Evolutionary conservation across 1,140 invertebrate genomes (phyloP).

Genomic region (Calliopsis andreniformis): DNA sequence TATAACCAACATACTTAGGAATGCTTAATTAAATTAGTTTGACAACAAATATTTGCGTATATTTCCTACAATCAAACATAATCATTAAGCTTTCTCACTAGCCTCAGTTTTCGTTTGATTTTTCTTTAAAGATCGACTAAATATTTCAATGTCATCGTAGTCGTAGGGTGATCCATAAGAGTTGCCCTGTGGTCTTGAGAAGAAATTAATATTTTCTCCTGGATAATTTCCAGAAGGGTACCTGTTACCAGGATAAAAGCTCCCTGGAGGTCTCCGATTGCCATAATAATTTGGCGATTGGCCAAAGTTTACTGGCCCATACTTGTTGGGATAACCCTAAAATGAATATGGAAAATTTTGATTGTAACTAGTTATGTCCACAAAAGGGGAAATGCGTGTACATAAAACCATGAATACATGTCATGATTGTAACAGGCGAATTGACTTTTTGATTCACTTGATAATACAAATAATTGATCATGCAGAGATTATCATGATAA

Average conservation of each 20-base stretch:
- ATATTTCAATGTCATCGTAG: conserved; percentile 50
- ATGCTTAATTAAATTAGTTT: too few species aligned
- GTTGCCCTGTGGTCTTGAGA: conserved; percentile 18
- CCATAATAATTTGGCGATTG: conserved; percentile 55
- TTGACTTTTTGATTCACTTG: too few species aligned
- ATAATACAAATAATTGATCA: background rate
- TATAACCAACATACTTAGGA: too few species aligned
- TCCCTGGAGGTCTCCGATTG: conserved; percentile 49
- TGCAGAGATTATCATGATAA: too few species aligned
- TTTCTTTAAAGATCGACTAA: conserved; percentile 53
- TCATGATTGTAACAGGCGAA: too few species aligned
- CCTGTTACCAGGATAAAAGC: conserved; percentile 32
- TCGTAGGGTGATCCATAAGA: conserved; percentile 39
- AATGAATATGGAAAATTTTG: background rate
- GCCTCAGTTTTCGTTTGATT: conserved; percentile 44
- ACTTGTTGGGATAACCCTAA: conserved; percentile 41
- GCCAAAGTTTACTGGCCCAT: conserved; percentile 36
- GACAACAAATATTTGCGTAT: too few species aligned
- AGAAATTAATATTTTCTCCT: background rate
- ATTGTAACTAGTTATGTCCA: background rate
- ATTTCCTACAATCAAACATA: background rate
- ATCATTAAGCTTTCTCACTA: conserved; percentile 9
- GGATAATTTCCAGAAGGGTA: conserved; percentile 52
- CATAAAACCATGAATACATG: too few species aligned
- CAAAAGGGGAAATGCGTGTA: too few species aligned